phyloP scores from a whole-genome alignment of 2,113 vertebrate genomes.

The Boleophthalmus pectinirostris region DNA sequence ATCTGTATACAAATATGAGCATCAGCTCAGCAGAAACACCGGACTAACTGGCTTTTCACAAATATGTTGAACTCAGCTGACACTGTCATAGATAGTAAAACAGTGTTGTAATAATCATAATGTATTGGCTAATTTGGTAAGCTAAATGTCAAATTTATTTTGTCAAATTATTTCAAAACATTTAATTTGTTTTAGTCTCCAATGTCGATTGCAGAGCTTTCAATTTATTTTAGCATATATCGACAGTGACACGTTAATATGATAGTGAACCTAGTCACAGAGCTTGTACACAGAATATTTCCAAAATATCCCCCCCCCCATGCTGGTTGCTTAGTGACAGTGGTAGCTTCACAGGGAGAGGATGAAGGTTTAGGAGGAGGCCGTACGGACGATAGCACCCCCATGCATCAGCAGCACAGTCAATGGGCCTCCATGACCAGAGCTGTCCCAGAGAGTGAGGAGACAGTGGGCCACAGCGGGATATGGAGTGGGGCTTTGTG shows the following conservation, averaged over 20 bases:
- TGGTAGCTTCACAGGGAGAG: slow-evolving; percentile 38
- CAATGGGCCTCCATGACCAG: slow-evolving; percentile 64
- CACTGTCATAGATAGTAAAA: not conserved
- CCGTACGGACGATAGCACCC: slow-evolving; percentile 57
- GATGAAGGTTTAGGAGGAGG: slow-evolving; percentile 45
- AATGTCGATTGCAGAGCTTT: not conserved
- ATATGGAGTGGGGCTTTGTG: slow-evolving; percentile 55
- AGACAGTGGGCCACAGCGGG: slow-evolving; percentile 31
- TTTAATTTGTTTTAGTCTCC: not conserved
- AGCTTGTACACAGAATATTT: not conserved
- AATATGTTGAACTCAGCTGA: not conserved
- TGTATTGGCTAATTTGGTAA: not conserved
- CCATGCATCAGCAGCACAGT: slow-evolving; percentile 47
- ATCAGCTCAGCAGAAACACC: not conserved
- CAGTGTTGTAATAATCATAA: not conserved
- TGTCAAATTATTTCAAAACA: not conserved
- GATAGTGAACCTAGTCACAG: no score
- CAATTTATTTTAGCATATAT: no score
- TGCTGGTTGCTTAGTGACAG: slow-evolving; percentile 76
- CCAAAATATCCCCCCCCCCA: slow-evolving; percentile 29
- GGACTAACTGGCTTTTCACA: not conserved
- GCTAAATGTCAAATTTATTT: not conserved
- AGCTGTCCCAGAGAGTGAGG: slow-evolving; percentile 35
- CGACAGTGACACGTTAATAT: not conserved
- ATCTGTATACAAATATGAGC: slow-evolving; percentile 6